phyloP scores from a whole-genome alignment of 2,888 invertebrate species.

The Folsomia candida region DNA sequence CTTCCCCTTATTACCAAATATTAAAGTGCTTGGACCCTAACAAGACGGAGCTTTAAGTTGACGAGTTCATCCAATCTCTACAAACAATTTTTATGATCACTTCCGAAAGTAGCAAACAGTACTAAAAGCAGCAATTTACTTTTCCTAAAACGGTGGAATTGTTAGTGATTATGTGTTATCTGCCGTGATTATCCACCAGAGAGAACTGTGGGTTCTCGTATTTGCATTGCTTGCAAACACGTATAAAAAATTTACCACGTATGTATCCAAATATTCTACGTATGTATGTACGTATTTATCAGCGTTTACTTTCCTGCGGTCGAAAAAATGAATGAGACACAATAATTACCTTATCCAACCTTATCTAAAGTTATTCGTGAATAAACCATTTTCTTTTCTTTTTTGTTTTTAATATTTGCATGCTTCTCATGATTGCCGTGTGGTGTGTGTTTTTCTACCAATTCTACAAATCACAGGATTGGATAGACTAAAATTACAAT shows the following conservation, averaged over 20 bases:
- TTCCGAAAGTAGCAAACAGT: not conserved
- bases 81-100: not conserved
- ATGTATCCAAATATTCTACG: too few relatives aligned
- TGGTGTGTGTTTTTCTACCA: not conserved
- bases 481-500: not conserved
- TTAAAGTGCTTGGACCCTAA: not conserved
- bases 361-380: not conserved
- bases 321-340: not conserved
- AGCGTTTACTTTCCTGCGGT: not conserved
- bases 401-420: not conserved
- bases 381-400: not conserved
- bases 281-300: too few relatives aligned
- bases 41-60: not conserved
- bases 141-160: not conserved
- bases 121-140: not conserved
- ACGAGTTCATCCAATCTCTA: not conserved
- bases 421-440: not conserved
- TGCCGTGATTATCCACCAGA: not conserved
- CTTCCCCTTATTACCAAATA: not conserved
- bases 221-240: too few relatives aligned
- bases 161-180: not conserved
- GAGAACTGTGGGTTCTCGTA: too few relatives aligned
- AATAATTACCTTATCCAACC: not conserved
- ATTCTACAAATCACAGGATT: conserved; percentile 2
- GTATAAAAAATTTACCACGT: too few relatives aligned